Percentiles rank a stretch among this genome's conserved stretches.
Evolutionary conservation across 2,888 invertebrate species (phyloP).

Genomic region (Conomelus anceps): DNA sequence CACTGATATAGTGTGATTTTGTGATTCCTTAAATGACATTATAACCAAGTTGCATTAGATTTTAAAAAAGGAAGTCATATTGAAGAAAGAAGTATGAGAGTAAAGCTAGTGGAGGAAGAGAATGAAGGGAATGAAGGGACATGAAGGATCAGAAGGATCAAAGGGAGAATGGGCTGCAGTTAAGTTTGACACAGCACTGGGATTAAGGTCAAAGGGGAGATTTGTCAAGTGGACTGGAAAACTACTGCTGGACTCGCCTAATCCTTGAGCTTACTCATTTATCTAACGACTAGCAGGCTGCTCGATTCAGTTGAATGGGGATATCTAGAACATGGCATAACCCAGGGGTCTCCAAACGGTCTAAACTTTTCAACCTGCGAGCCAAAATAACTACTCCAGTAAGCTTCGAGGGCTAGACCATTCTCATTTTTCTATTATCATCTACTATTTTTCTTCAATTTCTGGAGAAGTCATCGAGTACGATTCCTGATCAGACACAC

Average conservation of each 20-base stretch:
- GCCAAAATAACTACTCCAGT: too few relatives aligned
- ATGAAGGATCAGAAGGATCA: neutral
- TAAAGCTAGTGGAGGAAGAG: neutral
- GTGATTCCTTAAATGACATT: too few relatives aligned
- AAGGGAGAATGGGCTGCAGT: neutral
- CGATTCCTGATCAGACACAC: too few relatives aligned
- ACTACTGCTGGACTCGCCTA: slow-evolving; percentile 46
- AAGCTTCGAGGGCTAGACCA: too few relatives aligned
- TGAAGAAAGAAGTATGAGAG: neutral
- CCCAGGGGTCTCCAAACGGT: neutral
- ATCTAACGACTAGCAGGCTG: neutral
- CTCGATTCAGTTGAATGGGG: too few relatives aligned
- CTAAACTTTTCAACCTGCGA: too few relatives aligned
- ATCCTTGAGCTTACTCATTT: neutral
- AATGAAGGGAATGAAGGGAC: too few relatives aligned
- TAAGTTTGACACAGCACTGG: neutral
- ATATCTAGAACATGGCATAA: neutral
- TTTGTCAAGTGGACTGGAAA: slow-evolving; percentile 55
- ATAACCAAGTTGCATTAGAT: neutral
- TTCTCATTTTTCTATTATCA: too few relatives aligned
- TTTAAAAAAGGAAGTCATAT: neutral
- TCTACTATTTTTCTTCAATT: too few relatives aligned
- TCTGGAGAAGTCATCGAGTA: too few relatives aligned
- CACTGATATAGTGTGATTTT: too few relatives aligned
- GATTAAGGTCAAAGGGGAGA: slow-evolving; percentile 38